Evolutionary conservation across 2,888 invertebrate genomes (phyloP).

Genomic region (Trypoxylon attenuatum): DNA sequence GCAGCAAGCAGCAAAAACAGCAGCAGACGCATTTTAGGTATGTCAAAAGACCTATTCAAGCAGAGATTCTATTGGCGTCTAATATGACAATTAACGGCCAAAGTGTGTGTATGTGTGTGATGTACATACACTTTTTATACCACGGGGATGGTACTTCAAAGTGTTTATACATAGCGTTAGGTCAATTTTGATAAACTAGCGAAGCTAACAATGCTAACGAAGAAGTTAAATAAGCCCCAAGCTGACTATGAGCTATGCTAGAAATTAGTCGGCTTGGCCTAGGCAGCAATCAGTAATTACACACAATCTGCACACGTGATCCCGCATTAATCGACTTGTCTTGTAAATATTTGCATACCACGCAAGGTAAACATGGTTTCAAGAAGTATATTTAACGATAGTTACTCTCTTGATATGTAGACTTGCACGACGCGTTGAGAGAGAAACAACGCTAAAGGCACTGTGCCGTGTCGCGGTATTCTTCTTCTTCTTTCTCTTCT

Average conservation of each 20-base stretch:
- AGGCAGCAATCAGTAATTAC: conserved; percentile 23
- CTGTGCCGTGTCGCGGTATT: conserved; percentile 45
- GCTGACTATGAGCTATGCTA: not conserved
- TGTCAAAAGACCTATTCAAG: conserved; percentile 26
- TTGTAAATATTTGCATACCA: conserved; percentile 59
- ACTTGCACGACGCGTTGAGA: conserved; percentile 37
- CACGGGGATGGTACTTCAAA: conserved; percentile 49
- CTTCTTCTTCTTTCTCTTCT: no score
- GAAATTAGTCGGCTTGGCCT: conserved; percentile 20
- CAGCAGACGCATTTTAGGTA: conserved; percentile 36
- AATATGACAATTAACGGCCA: conserved; percentile 8
- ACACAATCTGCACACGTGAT: conserved; percentile 11
- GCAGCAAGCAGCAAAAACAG: not conserved
- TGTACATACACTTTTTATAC: conserved; percentile 47
- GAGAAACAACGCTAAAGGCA: conserved; percentile 38
- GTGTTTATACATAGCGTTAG: conserved; percentile 55
- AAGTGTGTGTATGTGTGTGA: conserved; percentile 47
- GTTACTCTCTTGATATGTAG: conserved; percentile 49
- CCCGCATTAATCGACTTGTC: conserved; percentile 40
- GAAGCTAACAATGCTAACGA: conserved; percentile 28
- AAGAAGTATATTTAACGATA: conserved; percentile 60
- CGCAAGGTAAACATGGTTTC: conserved; percentile 61
- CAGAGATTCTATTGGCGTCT: conserved; percentile 29
- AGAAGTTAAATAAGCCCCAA: conserved; percentile 25
- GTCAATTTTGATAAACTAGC: conserved; percentile 49